phyloP scores from a whole-genome alignment of 2,797 vertebrate species.

The Crocidura indochinensis region DNA sequence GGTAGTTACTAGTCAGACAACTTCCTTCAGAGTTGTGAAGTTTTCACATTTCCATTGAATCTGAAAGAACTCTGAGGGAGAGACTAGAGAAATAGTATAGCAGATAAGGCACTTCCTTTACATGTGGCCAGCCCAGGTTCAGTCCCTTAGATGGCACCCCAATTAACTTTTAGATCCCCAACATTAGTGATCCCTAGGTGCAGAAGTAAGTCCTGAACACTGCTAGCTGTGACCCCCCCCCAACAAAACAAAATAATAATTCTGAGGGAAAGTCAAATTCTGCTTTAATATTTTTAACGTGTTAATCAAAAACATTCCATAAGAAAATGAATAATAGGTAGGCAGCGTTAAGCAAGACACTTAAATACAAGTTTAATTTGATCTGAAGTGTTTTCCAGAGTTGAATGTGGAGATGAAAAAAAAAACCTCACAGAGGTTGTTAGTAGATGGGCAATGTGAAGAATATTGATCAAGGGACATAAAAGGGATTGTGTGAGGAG shows the following conservation, averaged over 20 bases:
- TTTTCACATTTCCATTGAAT: neutral
- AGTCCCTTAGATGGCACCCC: too few species aligned
- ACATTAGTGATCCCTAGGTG: too few species aligned
- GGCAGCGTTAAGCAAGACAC: neutral
- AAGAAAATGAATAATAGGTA: constrained; percentile 5
- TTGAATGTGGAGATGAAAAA: neutral
- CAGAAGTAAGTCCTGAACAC: too few species aligned
- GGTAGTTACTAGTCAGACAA: too few species aligned
- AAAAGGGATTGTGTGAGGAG: neutral
- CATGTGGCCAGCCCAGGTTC: too few species aligned
- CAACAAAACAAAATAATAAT: too few species aligned
- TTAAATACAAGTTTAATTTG: neutral
- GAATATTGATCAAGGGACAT: neutral
- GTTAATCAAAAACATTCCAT: neutral
- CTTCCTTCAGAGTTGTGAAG: neutral
- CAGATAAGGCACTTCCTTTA: too few species aligned
- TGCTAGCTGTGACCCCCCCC: too few species aligned
- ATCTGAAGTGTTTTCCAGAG: neutral
- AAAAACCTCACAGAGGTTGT: neutral
- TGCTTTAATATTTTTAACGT: neutral
- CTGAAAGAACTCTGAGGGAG: neutral
- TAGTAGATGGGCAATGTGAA: constrained; percentile 4
- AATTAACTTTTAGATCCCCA: too few species aligned
- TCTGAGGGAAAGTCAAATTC: neutral
- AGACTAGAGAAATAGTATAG: too few species aligned